phyloP scores from a whole-genome alignment of 1,140 invertebrate genomes.

The Lysiphlebus fabarum region DNA sequence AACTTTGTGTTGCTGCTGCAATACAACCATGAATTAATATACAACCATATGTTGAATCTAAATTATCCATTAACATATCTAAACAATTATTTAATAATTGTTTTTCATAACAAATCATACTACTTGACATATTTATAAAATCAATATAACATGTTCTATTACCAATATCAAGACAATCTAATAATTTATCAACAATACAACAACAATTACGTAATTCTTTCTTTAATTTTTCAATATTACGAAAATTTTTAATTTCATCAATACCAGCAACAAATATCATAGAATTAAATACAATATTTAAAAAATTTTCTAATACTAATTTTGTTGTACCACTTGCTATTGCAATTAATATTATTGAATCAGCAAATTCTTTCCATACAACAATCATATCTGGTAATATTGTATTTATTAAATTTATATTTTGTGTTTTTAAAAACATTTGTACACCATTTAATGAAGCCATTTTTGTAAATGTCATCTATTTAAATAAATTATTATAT shows the following conservation, averaged over 20 bases:
- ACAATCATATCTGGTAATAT: slow-evolving; percentile 67
- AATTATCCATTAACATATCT: slow-evolving; percentile 71
- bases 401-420: slow-evolving; percentile 64
- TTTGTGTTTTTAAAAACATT: slow-evolving; percentile 74
- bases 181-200: slow-evolving; percentile 68
- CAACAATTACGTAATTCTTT: slow-evolving; percentile 73
- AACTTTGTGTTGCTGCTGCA: slow-evolving; percentile 74
- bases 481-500: slow-evolving; percentile 35
- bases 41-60: slow-evolving; percentile 76
- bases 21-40: slow-evolving; percentile 72
- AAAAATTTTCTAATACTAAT: slow-evolving; percentile 61
- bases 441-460: slow-evolving; percentile 82
- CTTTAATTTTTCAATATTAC: slow-evolving; percentile 77
- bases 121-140: slow-evolving; percentile 63
- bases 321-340: slow-evolving; percentile 65
- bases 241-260: slow-evolving; percentile 69
- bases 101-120: slow-evolving; percentile 68
- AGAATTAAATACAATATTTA: slow-evolving; percentile 70
- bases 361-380: slow-evolving; percentile 73
- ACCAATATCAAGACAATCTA: slow-evolving; percentile 69
- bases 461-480: slow-evolving; percentile 76
- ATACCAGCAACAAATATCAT: slow-evolving; percentile 76
- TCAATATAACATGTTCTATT: slow-evolving; percentile 60
- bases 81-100: slow-evolving; percentile 68
- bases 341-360: slow-evolving; percentile 64